These are phyloP conservation scores for Patiria miniata DNA, from an alignment of 35 echinoderm and acorn worm species.

Conservation along the genomic window DNA sequence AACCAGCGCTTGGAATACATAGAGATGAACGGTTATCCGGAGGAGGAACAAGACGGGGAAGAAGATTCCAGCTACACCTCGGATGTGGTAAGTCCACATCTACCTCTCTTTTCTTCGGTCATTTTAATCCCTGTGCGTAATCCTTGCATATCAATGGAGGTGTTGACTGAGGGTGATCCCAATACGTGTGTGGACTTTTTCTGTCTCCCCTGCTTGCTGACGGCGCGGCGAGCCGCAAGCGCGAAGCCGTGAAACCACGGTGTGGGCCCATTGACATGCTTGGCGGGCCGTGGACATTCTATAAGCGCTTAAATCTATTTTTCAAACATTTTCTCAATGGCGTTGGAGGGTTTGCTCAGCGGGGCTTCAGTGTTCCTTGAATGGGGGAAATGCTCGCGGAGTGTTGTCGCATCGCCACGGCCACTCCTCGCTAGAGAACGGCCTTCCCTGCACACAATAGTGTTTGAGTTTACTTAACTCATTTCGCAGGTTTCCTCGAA, in stretches of 20 bases:
- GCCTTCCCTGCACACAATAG: too few relatives aligned
- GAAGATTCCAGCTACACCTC: constrained; percentile 23
- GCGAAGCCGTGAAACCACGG: too few relatives aligned
- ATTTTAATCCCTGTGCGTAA: background rate
- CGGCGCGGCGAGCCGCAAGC: too few relatives aligned
- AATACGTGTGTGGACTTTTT: background rate
- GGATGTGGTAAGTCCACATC: background rate
- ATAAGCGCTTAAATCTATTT: constrained; percentile 28
- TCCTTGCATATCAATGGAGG: constrained; percentile 17
- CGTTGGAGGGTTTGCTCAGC: background rate
- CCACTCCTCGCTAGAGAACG: too few relatives aligned
- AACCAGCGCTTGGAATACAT: constrained; percentile 13
- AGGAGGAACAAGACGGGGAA: background rate
- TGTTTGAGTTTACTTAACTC: too few relatives aligned
- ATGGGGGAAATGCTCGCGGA: too few relatives aligned
- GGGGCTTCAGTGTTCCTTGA: too few relatives aligned
- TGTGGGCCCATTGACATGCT: background rate
- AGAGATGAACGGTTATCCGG: constrained; percentile 4
- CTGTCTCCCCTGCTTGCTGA: too few relatives aligned
- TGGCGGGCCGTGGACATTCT: background rate
- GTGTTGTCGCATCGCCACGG: too few relatives aligned
- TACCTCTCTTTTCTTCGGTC: background rate
- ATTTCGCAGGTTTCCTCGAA: too few relatives aligned
- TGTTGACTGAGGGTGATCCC: constrained; percentile 25
- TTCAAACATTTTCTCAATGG: constrained; percentile 23